Evolutionary conservation across 2,888 invertebrate genomes (phyloP).

Genomic region (Stomorhina lunata): DNA sequence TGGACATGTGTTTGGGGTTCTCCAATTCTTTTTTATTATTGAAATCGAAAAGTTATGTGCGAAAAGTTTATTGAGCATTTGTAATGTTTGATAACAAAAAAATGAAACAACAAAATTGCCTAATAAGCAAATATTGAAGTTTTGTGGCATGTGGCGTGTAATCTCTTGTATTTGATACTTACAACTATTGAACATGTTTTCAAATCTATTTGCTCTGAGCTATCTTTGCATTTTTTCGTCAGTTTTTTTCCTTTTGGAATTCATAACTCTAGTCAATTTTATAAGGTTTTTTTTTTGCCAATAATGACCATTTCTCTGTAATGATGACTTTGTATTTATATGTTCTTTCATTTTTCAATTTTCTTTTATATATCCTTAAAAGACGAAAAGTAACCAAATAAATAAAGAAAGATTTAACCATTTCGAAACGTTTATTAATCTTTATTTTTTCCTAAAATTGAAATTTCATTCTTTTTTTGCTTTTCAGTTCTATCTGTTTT

Average conservation of each 20-base stretch:
- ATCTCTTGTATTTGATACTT: too few species aligned
- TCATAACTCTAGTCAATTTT: not conserved
- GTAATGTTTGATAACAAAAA: not conserved
- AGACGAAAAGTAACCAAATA: not conserved
- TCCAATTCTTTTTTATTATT: not conserved
- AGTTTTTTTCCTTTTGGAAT: not conserved
- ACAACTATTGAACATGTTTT: too few species aligned
- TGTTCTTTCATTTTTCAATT: not conserved
- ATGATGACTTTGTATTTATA: not conserved
- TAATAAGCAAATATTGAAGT: constrained; percentile 43
- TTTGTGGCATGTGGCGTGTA: not conserved
- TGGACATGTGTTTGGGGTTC: not conserved
- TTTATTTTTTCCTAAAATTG: not conserved
- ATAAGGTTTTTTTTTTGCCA: too few species aligned
- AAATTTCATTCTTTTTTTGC: not conserved
- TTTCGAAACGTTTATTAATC: constrained; percentile 30
- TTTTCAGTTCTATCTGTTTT: not conserved
- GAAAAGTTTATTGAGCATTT: constrained; percentile 44
- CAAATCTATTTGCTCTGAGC: too few species aligned
- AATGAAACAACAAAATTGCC: constrained; percentile 42
- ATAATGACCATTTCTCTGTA: not conserved
- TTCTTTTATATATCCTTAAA: not conserved
- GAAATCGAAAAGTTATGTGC: not conserved
- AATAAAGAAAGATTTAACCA: not conserved
- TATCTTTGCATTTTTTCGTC: not conserved